phyloP scores from a whole-genome alignment of 2,113 vertebrate genomes.

The Bubalus kerabau region DNA sequence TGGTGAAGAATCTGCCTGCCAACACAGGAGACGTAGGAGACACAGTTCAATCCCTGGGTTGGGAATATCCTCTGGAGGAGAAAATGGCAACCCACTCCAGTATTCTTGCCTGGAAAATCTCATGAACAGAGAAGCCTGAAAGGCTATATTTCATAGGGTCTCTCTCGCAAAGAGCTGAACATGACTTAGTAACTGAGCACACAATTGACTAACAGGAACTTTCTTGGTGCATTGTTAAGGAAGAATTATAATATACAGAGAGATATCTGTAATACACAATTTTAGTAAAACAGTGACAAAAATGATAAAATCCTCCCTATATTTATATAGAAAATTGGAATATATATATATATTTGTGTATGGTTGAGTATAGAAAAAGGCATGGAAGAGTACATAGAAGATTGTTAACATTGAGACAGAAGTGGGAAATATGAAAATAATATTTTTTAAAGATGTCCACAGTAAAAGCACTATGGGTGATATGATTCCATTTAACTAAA shows the following conservation, averaged over 20 bases:
- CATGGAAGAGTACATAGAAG: not conserved
- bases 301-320: not conserved
- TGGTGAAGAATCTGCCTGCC: not conserved
- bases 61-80: not conserved
- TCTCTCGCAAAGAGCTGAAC: not conserved
- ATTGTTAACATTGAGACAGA: not conserved
- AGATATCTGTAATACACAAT: not conserved
- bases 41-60: not conserved
- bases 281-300: conserved; percentile 2
- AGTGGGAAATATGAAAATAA: not conserved
- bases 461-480: not conserved
- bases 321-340: conserved; percentile 12
- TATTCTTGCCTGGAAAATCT: not conserved
- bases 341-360: not conserved
- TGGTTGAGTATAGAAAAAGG: not conserved
- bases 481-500: not conserved
- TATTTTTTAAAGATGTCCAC: not conserved
- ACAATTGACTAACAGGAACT: not conserved
- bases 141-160: not conserved
- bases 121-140: not conserved
- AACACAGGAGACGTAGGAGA: not conserved
- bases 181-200: not conserved
- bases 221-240: conserved; percentile 2
- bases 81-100: not conserved
- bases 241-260: not conserved